Conservation (phyloP, 2,888 invertebrate species). For the Ramazzottius varieornatus region DNA sequence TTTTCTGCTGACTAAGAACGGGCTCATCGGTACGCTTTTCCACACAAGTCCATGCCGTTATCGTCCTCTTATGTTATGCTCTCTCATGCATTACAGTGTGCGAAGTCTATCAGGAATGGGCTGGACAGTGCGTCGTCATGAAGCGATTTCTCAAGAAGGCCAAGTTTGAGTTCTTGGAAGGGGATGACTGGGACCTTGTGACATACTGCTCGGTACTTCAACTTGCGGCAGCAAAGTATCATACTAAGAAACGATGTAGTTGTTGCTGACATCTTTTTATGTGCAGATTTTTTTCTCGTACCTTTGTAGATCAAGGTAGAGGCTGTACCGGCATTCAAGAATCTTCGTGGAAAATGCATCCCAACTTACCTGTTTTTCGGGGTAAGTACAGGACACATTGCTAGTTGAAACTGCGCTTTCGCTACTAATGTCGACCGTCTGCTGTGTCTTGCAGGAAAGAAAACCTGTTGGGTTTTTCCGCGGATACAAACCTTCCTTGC, state of each 20-base stretch:
- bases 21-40: neutral
- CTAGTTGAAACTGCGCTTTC: neutral
- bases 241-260: too few species aligned
- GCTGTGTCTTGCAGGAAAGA: neutral
- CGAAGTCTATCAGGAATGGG: neutral
- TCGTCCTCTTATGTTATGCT: too few species aligned
- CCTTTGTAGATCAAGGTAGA: neutral
- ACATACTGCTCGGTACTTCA: neutral
- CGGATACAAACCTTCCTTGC: neutral
- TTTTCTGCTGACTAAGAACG: neutral
- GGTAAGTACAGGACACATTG: neutral
- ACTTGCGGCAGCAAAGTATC: too few species aligned
- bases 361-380: conserved; percentile 1
- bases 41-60: too few species aligned
- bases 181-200: neutral
- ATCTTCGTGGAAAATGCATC: neutral
- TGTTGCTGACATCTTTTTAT: too few species aligned
- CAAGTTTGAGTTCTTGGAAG: conserved; percentile 1
- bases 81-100: neutral
- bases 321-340: neutral
- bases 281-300: neutral
- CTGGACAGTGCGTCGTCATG: neutral
- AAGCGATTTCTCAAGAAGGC: conserved; percentile 1
- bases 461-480: neutral
- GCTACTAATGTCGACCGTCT: too few species aligned